Evolutionary conservation across 2,113 vertebrate genomes (phyloP), one percentile per base, ranked within the genome.

Genomic region (Tragelaphus strepsiceros): DNA sequence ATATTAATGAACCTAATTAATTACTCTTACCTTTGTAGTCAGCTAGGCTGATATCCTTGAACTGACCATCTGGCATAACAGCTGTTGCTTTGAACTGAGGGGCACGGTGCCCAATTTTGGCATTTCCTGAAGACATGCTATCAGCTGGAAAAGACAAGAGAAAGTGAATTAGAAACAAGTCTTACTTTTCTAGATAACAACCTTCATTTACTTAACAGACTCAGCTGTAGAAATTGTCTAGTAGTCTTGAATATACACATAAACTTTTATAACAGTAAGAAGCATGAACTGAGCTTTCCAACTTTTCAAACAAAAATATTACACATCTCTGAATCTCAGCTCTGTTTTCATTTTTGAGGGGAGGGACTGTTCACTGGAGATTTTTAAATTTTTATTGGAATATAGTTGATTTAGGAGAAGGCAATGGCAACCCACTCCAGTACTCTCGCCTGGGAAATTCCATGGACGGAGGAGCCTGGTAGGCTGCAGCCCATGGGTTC

Each of bases 31-130:
- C 99, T 99, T 53, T 99, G 97, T 99, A 99, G 95, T 99, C 99
- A 22, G 99, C 99, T 61, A 99, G 98, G 83, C 98, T 99, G 95
- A 99, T 97, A 85, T 99, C 99, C 96, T 99, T 99, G 98, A 99
- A 99, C 74, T 99, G 99, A 86, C 99, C 99, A 96, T 99, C 99
- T 86, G 99, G 99, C 99, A 99, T 99, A 98, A 99, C 99, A 35
- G 99, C 99, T 43, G 99, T 99, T 64, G 99, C 99, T 85, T 99
- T 99, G 89, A 99, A 99, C 96, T 99, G 99, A 84, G 99, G 99
- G 88, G 99, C 99, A 98, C 98, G 99, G 92, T 99, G 99, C 64
- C 99, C 99, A 98, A 99, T 99, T 90, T 98, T 99, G 88, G 99
- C 99, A 15, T 99, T 99, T 97, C 99, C 99, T 96, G 99, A 99